Evolutionary conservation across 2,888 invertebrate species (phyloP), one percentile per base, ranked within the genome.

Genomic region (Philonicus albiceps): DNA sequence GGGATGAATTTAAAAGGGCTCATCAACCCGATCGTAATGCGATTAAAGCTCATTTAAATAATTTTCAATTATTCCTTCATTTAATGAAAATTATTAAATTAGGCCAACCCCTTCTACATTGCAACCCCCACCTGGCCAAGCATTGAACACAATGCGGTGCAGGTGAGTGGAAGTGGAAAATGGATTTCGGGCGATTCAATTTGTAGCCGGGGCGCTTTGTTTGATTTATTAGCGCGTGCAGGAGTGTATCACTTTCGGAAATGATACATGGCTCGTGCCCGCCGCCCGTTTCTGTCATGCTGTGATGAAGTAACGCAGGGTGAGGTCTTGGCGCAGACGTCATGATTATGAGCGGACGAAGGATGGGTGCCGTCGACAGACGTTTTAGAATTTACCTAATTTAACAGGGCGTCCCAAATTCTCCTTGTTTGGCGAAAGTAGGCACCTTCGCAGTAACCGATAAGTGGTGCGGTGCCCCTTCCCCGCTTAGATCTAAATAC

Each of bases 1-100:
- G 43, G 27, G 80, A 53, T 80, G 30, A 80, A 80, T 80, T 22
- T 80, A 30, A 76, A 80, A 80, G 80, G 22, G 72, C 84, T 84
- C 84, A 84, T 84, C 72, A 84, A 72, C 72, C 72, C n/a, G 74
- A 30, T 43, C 40, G 43, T 85, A 85, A 85, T 85, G 49, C 43
- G 85, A 85, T 85, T 85, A 74, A 19, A 40, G 73, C 74, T 85
- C 75, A 74, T 85, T 85, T 85, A 74, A 85, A 85, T 85, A 85
- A 85, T 85, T 85, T 85, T 85, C 85, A 85, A 85, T 85, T 85
- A 85, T 85, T 49, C 49, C 74, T 19, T 73, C 43, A 43, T 74
- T 85, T 85, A 74, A 43, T 37, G 49, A 40, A 75, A 74, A 74
- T 49, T 85, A 85, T 74, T 85, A 85, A 85, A 85, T 85, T 85